Base-by-base conservation (phyloP, 2,797 vertebrate genomes). In the Spinus olivaceus region DNA sequence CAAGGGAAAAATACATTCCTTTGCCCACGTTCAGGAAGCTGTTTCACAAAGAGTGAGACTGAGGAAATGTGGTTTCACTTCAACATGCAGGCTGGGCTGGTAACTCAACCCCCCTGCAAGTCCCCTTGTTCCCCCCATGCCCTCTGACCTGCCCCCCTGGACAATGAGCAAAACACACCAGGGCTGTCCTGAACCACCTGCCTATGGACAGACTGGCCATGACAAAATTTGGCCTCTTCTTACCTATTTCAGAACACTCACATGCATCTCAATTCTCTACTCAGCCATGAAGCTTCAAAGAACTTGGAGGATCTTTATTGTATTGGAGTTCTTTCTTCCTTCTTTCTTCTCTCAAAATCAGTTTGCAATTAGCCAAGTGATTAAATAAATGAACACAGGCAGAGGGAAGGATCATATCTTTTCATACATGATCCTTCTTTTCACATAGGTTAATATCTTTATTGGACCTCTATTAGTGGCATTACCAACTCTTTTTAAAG, bases 1-100 rank as follows among this genome's bases (percentile, higher is more conserved):
- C 50, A 79, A 86, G 50, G 59, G 81, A 70, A 94, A 94, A 93
- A 79, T 44, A 39, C 73, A 73, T 94, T 96, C 88, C 65, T 93
- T 84, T 86, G 83, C 73, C 42, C 81, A 88, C 8, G 3, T 95
- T 90, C 81, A 92, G 88, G 54, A 86, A 84, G 77, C 37, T 86
- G 35, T 46, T 90, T 80, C 78, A 57, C 8, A 28, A 94, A 39
- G 42, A 85, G 42, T 1, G 1, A 83, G 69, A 28, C 72, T 56
- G 80, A 90, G 59, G 73, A 93, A 88, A 84, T 88, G 77, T 76
- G 73, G 70, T 96, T 86, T 92, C 54, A 69, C 53, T 54, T 72
- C 63, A 72, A 71, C 18, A 27, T 0, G 0, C 37, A 39, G 37
- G 24, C 67, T 86, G 69, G 61, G 61, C 80, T 86, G 65, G 61